These are phyloP conservation scores for Mystacornis crossleyi DNA, from an alignment of 2,113 vertebrate genomes.

Conservation along the genomic window DNA sequence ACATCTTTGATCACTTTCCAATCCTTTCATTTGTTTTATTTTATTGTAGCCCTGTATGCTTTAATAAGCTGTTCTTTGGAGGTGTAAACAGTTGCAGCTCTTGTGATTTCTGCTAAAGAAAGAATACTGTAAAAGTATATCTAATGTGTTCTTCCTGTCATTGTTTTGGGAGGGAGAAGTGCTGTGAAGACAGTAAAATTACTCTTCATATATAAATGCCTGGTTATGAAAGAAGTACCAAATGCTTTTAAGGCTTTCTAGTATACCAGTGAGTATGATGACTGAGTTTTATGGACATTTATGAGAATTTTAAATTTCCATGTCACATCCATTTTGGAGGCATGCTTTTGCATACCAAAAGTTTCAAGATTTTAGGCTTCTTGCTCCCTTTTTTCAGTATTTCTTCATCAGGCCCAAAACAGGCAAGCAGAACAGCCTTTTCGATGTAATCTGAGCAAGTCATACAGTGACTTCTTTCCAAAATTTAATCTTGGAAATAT, in stretches of 20 bases:
- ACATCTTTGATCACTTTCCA: neutral
- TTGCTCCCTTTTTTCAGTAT: neutral
- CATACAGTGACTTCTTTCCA: neutral
- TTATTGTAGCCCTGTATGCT: neutral
- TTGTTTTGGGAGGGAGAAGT: neutral
- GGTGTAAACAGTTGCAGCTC: neutral
- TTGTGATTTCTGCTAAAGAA: neutral
- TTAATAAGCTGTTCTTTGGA: neutral
- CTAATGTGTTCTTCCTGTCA: neutral
- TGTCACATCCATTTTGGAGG: neutral
- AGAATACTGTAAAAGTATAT: neutral
- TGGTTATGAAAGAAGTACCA: neutral
- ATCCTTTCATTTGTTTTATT: neutral
- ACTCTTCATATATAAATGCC: slow-evolving; percentile 13
- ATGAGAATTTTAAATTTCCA: neutral
- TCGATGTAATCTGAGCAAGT: neutral
- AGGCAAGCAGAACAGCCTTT: neutral
- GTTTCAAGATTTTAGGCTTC: neutral
- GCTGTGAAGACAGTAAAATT: slow-evolving; percentile 55
- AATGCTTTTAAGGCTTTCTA: slow-evolving; percentile 31
- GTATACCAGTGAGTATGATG: neutral
- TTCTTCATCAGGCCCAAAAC: neutral
- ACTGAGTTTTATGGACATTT: neutral
- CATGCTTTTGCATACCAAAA: neutral
- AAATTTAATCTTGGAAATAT: neutral